Percentiles rank a stretch among this genome's conserved stretches.
Conservation (phyloP, 2,113 vertebrate genomes). For the Crotalus horridus region DNA sequence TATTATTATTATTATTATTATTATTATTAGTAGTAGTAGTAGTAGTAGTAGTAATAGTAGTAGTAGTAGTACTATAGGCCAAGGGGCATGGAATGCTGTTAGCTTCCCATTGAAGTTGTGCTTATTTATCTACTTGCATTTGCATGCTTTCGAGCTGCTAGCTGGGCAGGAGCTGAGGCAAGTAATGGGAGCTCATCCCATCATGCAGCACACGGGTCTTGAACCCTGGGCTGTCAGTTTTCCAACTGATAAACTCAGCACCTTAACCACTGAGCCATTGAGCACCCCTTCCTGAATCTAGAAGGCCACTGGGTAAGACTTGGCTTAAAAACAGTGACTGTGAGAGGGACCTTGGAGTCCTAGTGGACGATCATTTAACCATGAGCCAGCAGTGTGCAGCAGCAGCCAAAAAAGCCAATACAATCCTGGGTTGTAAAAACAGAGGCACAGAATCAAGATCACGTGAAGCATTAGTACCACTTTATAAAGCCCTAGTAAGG, state of each 20-base stretch:
- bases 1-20: no score
- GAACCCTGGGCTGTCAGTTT: background rate
- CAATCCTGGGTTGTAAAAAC: no score
- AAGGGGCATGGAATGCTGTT: background rate
- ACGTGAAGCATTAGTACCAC: no score
- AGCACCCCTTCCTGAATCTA: background rate
- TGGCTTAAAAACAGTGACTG: no score
- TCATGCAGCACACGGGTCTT: background rate
- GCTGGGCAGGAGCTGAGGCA: background rate
- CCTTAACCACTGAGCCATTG: background rate
- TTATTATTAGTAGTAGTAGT: no score
- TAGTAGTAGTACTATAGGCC: fast-evolving
- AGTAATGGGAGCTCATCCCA: background rate
- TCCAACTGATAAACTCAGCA: background rate
- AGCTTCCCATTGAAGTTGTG: background rate
- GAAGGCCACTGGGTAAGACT: background rate
- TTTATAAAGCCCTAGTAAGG: no score
- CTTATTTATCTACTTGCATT: background rate
- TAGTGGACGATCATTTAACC: no score
- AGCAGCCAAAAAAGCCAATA: no score
- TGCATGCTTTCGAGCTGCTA: background rate
- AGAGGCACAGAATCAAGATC: no score
- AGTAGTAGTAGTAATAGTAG: no score
- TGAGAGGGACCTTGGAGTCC: no score
- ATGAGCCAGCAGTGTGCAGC: no score